These are phyloP conservation scores for Drosophila melanosoma DNA, from an alignment of 2,888 invertebrate genomes.

Conservation along the genomic window DNA sequence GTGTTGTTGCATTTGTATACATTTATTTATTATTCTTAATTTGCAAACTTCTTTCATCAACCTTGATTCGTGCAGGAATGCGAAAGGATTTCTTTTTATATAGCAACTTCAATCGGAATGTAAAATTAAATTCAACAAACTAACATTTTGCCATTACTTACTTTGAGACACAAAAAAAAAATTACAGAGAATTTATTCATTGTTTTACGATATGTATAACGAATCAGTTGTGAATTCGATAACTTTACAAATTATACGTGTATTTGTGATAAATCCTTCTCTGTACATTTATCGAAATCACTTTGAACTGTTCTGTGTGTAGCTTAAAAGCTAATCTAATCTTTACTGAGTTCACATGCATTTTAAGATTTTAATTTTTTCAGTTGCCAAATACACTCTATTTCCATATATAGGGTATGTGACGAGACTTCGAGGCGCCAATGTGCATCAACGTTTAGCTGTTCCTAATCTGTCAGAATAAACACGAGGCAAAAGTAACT, in stretches of 20 bases:
- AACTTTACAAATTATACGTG: too few relatives aligned
- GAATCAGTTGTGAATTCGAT: neutral
- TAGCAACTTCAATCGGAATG: too few relatives aligned
- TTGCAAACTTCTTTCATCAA: neutral
- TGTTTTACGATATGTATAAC: neutral
- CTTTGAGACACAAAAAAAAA: too few relatives aligned
- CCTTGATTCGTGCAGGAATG: neutral
- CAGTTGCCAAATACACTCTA: neutral
- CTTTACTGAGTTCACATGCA: neutral
- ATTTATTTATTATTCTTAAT: too few relatives aligned
- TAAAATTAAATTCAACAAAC: too few relatives aligned
- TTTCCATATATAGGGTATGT: conserved; percentile 5
- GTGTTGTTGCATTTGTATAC: neutral
- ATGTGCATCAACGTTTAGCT: conserved; percentile 31
- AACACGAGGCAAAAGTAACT: conserved; percentile 60
- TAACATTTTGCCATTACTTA: too few relatives aligned
- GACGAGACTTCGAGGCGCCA: conserved; percentile 1
- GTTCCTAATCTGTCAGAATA: conserved; percentile 33
- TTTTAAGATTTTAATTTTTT: neutral
- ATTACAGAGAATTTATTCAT: neutral
- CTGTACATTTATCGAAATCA: neutral
- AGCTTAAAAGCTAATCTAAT: neutral
- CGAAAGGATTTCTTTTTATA: too few relatives aligned
- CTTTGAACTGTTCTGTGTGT: neutral
- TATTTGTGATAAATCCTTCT: neutral